Evolutionary conservation across 2,113 vertebrate species (phyloP), one percentile per base, ranked within the genome.

Genomic region (Carassius gibelio): DNA sequence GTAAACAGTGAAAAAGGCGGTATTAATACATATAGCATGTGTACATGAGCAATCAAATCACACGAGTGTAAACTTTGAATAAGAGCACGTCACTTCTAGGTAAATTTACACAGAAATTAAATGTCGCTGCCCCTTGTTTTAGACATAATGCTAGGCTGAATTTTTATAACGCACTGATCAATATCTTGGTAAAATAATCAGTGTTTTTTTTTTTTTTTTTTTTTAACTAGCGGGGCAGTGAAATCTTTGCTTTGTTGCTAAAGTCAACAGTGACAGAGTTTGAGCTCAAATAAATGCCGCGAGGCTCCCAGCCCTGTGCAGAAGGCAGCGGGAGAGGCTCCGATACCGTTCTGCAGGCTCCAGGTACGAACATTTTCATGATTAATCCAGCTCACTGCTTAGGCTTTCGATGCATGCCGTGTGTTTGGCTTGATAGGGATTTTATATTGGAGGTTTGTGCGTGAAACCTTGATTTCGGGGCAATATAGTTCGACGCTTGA

Each of bases 211-310:
- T 94, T 36, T 8, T 42, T 42, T 42, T 98, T 94, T 91, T 95
- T 92, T 95, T 94, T 95, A 97, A 98, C 97, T 96, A 96, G 96
- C 96, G 94, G 96, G 96, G 95, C 96, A 96, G 96, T 95, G 96
- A 98, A 99, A 99, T 99, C 98, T 99, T 99, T 99, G 98, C 98
- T 98, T 99, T 99, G 97, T 97, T 82, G 96, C 97, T 98, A 99
- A 98, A 98, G 98, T 99, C 97, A 99, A 99, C 97, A 99, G 95
- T 95, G 94, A 94, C 96, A 94, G 91, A 91, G 96, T 96, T 95
- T 95, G 96, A 96, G 96, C 96, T 97, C 95, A 95, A 96, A 99
- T 99, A 99, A 98, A 99, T 97, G 96, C 96, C 71, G 95, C 93
- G 95, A 95, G 95, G 96, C 94, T 92, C 93, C 92, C 91, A 91